Percentiles rank a stretch among this genome's conserved stretches.
phyloP scores from a whole-genome alignment of 2,888 invertebrate genomes.

The Tetranychus piercei region DNA sequence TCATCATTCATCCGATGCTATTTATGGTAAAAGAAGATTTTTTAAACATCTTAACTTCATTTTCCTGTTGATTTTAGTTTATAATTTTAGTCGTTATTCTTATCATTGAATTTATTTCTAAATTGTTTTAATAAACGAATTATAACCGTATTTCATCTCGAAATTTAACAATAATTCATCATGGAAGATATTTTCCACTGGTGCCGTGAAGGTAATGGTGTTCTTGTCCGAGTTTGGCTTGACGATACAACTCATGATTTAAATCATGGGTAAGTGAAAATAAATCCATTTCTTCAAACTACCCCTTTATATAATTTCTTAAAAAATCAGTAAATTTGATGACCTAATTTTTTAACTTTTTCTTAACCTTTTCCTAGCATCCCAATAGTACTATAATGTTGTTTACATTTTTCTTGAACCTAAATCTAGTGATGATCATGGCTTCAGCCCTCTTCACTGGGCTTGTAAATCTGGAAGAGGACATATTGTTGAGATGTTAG shows the following conservation, averaged over 20 bases:
- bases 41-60: background rate
- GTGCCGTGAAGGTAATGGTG: conserved; percentile 93
- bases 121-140: background rate
- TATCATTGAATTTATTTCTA: background rate
- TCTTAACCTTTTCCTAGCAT: background rate
- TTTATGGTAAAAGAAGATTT: background rate
- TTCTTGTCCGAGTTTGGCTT: conserved; percentile 95
- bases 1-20: background rate
- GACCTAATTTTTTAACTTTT: background rate
- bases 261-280: conserved; percentile 73
- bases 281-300: background rate
- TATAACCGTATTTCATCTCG: background rate
- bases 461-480: conserved; percentile 86
- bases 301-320: background rate
- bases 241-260: conserved; percentile 99
- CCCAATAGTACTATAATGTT: background rate
- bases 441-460: conserved; percentile 97
- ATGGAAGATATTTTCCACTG: conserved; percentile 98
- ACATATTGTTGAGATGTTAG: conserved; percentile 82
- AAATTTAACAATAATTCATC: conserved; percentile 1
- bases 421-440: conserved; percentile 83
- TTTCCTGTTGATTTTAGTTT: background rate
- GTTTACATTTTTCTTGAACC: background rate
- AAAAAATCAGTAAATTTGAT: background rate
- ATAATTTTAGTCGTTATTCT: background rate